Base-by-base conservation (phyloP, 2,113 vertebrate species). In the Tauraco erythrolophus region DNA sequence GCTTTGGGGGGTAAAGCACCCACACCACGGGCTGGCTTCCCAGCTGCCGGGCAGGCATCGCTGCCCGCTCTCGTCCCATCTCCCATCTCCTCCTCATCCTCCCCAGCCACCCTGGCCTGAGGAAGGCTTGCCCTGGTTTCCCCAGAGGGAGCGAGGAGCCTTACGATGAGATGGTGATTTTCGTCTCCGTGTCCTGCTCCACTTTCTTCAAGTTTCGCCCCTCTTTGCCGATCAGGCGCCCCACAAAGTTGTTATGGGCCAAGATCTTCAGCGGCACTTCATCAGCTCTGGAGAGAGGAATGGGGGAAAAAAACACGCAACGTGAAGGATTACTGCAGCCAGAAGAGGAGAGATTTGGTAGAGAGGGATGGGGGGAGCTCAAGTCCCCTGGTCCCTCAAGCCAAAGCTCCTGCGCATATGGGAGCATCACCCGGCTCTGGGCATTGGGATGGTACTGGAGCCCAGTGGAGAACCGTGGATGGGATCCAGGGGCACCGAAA, bases 81-180 rank as follows among this genome's bases (percentile, higher is more conserved):
- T 5, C 51, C 37, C 10, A 0, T 2, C 27, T 48, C 77, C 37
- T 81, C 85, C 86, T 92, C 76, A 9, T 65, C 86, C 41, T 48
- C 31, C 30, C 11, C 61, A 4, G 2, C 57, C 8, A 0, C 15
- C 80, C 53, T 4, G 0, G 31, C 13, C 50, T 1, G 33, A 41
- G 50, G 48, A 45, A 57, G 21, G 5, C 9, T 43, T 7, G 10
- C 41, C 82, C 81, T 7, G 27, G 5, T 37, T 57, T 37, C 43
- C 86, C 82, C 46, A 13, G 27, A 28, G 79, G 56, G 5, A 24
- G 3, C 1, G 7, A 18, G 24, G 39, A 19, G 31, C 81, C 98
- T 99, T 98, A 99, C 99, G 99, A 99, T 1, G 99, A 99, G 96
- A 99, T 99, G 96, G 99, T 99, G 97, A 99, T 99, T 95, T 99